These are phyloP conservation scores for Pteromalus puparum DNA, from an alignment of 1,140 invertebrate species.

Conservation along the genomic window DNA sequence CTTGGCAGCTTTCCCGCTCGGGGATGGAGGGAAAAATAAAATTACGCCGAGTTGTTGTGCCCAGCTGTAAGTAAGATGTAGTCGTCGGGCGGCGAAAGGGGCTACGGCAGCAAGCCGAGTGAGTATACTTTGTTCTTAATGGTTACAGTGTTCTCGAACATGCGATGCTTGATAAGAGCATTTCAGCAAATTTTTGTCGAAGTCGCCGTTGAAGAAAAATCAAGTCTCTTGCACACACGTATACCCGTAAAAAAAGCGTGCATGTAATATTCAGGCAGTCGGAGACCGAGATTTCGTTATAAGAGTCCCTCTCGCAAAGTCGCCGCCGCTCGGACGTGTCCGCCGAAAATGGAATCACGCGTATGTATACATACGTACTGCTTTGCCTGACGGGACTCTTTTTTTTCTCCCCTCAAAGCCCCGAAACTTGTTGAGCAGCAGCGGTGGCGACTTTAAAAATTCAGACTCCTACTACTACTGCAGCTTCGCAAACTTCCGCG, in stretches of 20 bases:
- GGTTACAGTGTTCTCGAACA: too few species aligned
- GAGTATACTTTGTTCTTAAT: neutral
- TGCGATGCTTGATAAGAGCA: too few species aligned
- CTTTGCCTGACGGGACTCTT: neutral
- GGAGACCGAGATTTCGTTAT: neutral
- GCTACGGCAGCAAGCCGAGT: neutral
- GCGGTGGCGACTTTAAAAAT: neutral
- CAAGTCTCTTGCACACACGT: neutral
- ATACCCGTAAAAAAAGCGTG: slow-evolving; percentile 53
- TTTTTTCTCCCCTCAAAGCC: slow-evolving; percentile 38
- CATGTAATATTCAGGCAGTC: slow-evolving; percentile 66
- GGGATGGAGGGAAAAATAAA: neutral
- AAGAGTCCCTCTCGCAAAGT: neutral
- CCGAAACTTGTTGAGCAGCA: slow-evolving; percentile 47
- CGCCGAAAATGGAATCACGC: slow-evolving; percentile 10
- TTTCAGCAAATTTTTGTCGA: neutral
- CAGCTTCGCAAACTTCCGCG: slow-evolving; percentile 4
- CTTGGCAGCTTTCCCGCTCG: slow-evolving; percentile 66
- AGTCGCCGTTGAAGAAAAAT: slow-evolving; percentile 48
- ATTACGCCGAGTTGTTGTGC: neutral
- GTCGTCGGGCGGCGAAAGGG: neutral
- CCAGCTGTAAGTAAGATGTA: neutral
- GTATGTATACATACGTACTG: neutral
- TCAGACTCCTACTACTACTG: neutral
- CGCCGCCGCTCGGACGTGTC: neutral